phyloP scores from a whole-genome alignment of 2,113 vertebrate genomes.

The Ovibos moschatus region DNA sequence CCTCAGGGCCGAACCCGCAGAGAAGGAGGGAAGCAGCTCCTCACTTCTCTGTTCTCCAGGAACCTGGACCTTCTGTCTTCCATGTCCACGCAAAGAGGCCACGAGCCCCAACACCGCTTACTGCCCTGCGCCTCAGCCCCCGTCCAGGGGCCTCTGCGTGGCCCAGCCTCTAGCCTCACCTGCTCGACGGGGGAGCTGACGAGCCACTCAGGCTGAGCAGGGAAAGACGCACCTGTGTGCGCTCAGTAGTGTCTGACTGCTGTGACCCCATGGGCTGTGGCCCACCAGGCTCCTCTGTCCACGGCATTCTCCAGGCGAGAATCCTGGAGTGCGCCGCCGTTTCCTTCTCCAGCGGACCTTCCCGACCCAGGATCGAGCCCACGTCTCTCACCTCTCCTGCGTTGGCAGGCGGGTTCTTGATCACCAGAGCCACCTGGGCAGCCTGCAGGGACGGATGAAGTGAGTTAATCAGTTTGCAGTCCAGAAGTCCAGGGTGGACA shows the following conservation, averaged over 20 bases:
- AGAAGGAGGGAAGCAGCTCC: neutral
- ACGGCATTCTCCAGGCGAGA: neutral
- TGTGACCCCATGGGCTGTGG: neutral
- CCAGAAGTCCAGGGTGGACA: neutral
- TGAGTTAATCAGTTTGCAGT: neutral
- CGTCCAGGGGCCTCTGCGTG: neutral
- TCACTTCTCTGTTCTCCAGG: neutral
- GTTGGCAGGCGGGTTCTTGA: neutral
- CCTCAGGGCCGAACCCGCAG: neutral
- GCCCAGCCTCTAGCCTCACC: neutral
- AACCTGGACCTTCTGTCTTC: neutral
- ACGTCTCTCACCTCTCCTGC: neutral
- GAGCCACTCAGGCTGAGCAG: neutral
- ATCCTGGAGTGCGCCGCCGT: neutral
- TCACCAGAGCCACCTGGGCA: neutral
- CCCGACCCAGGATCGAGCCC: neutral
- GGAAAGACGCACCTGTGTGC: neutral
- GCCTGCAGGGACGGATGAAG: neutral
- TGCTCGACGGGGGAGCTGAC: neutral
- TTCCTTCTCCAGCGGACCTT: neutral
- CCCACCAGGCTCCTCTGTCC: neutral
- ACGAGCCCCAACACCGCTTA: neutral
- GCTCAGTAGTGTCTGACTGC: fast-evolving
- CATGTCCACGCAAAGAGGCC: neutral
- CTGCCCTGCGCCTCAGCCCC: fast-evolving